These are phyloP conservation scores for Neoaliturus tenellus DNA, from an alignment of 2,888 invertebrate species.

Conservation along the genomic window DNA sequence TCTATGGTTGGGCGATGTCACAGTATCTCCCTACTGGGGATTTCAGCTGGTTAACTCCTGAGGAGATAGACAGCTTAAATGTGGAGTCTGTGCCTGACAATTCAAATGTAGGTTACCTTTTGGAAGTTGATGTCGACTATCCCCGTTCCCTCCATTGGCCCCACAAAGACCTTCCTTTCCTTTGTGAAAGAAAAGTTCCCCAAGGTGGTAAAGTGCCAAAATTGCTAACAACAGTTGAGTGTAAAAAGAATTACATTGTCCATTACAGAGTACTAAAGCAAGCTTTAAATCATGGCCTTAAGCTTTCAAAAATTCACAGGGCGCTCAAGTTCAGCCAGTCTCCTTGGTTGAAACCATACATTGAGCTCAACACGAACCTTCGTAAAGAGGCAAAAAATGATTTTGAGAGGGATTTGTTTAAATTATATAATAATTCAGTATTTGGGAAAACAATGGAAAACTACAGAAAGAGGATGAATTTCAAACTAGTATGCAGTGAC, in stretches of 20 bases:
- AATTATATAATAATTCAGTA: neutral
- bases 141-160: slow-evolving; percentile 35
- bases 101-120: slow-evolving; percentile 62
- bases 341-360: slow-evolving; percentile 63
- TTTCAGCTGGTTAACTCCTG: slow-evolving; percentile 67
- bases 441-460: slow-evolving; percentile 17
- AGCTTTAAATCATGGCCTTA: slow-evolving; percentile 67
- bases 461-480: neutral
- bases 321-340: slow-evolving; percentile 67
- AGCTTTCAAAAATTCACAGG: slow-evolving; percentile 65
- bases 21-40: slow-evolving; percentile 67
- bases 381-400: slow-evolving; percentile 19
- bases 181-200: slow-evolving; percentile 33
- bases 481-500: neutral
- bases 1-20: slow-evolving; percentile 70
- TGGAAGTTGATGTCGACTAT: slow-evolving; percentile 67
- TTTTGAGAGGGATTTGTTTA: neutral
- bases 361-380: slow-evolving; percentile 16
- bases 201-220: slow-evolving; percentile 55
- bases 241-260: slow-evolving; percentile 67
- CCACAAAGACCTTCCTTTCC: slow-evolving; percentile 45
- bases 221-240: slow-evolving; percentile 65
- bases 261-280: slow-evolving; percentile 68
- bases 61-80: slow-evolving; percentile 6
- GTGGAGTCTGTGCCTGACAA: slow-evolving; percentile 17